phyloP scores from a whole-genome alignment of 2,888 invertebrate genomes.

The Melanostoma scalare region DNA sequence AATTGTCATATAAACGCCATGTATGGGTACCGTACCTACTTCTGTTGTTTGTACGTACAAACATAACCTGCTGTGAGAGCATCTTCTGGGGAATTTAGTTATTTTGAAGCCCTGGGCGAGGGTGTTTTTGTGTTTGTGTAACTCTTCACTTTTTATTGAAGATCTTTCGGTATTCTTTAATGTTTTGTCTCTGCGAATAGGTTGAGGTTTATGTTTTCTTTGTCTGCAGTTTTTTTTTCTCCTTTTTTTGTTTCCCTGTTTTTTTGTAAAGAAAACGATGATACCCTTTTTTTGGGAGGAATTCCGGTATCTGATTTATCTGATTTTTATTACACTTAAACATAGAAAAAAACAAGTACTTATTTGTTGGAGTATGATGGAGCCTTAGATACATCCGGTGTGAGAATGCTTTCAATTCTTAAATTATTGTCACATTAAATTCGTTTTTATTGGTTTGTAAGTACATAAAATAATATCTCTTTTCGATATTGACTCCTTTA shows the following conservation, averaged over 20 bases:
- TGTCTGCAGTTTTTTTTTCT: slow-evolving; percentile 16
- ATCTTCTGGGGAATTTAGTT: background rate
- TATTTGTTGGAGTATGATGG: slow-evolving; percentile 41
- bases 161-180: slow-evolving; percentile 39
- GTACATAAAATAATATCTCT: slow-evolving; percentile 33
- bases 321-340: slow-evolving; percentile 37
- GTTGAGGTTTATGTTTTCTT: slow-evolving; percentile 29
- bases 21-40: slow-evolving; percentile 32
- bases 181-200: slow-evolving; percentile 39
- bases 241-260: background rate
- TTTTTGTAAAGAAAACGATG: slow-evolving; percentile 14
- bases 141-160: slow-evolving; percentile 60
- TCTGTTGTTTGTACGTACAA: slow-evolving; percentile 10
- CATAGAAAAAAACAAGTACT: slow-evolving; percentile 43
- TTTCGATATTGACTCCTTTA: slow-evolving; percentile 11
- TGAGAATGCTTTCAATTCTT: slow-evolving; percentile 31
- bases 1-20: slow-evolving; percentile 68
- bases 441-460: slow-evolving; percentile 36
- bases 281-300: slow-evolving; percentile 25
- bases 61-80: background rate
- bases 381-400: slow-evolving; percentile 41
- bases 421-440: slow-evolving; percentile 40
- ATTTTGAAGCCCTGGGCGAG: slow-evolving; percentile 23
- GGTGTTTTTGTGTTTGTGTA: slow-evolving; percentile 48
- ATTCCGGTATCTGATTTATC: slow-evolving; percentile 42